These are phyloP conservation scores for Nymphicus hollandicus DNA, from an alignment of 2,113 vertebrate genomes.

Conservation along the genomic window DNA sequence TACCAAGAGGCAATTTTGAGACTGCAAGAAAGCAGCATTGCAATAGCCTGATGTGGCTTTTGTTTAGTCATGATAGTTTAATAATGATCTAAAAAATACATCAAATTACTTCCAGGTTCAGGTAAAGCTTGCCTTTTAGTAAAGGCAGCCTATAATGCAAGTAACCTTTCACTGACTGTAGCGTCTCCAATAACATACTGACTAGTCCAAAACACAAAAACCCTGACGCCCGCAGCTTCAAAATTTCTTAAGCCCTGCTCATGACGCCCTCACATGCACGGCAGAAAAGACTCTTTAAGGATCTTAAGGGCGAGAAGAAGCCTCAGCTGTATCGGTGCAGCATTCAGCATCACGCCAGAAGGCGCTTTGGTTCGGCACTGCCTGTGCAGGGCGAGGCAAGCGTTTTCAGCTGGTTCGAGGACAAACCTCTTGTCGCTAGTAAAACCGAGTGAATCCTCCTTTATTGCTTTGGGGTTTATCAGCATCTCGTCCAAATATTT, in stretches of 20 bases:
- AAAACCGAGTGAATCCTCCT: not conserved
- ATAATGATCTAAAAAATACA: not conserved
- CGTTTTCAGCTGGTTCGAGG: not conserved
- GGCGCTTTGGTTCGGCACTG: not conserved
- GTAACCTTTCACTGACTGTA: not conserved
- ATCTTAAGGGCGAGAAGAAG: not conserved
- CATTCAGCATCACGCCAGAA: not conserved
- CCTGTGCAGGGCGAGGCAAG: not conserved
- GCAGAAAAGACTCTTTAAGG: not conserved
- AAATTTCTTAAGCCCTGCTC: not conserved
- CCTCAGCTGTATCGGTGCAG: not conserved
- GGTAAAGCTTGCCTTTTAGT: not conserved
- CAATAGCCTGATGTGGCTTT: not conserved
- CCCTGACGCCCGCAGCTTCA: not conserved
- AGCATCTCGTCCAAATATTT: not conserved
- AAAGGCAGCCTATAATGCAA: not conserved
- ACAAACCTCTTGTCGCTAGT: not conserved
- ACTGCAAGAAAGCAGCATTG: not conserved
- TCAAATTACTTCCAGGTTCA: not conserved
- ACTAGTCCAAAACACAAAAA: not conserved
- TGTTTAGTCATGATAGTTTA: not conserved
- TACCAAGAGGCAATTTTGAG: not conserved
- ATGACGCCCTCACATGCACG: not conserved
- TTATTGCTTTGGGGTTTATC: not conserved
- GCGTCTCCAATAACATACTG: not conserved